A percentile compares a stretch with the other conserved stretches of the same genome.
phyloP scores from a whole-genome alignment of 2,797 vertebrate species.

The Microctenopoma steveboyesi region DNA sequence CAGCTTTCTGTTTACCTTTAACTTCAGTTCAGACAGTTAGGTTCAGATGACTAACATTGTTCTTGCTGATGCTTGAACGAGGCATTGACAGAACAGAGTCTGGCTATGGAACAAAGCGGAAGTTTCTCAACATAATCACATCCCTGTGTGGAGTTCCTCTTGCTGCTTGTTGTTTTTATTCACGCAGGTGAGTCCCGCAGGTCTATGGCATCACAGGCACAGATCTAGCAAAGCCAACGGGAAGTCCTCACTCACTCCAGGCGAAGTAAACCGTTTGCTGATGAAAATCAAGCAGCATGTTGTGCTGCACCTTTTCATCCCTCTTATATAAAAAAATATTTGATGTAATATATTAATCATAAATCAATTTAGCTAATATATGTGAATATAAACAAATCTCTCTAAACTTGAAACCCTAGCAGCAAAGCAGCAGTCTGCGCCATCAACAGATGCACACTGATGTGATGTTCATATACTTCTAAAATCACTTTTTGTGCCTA shows the following conservation, averaged over 20 bases:
- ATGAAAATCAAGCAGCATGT: neutral
- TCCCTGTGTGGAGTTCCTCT: slow-evolving; percentile 2
- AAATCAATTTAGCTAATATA: slow-evolving; percentile 11
- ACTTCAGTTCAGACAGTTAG: neutral
- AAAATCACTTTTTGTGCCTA: slow-evolving; percentile 16
- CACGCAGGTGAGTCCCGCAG: neutral
- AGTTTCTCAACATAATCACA: slow-evolving; percentile 15
- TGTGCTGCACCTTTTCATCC: slow-evolving; percentile 6
- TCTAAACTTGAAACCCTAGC: slow-evolving; percentile 11
- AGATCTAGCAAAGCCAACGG: slow-evolving; percentile 21
- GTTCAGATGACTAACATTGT: slow-evolving; percentile 22
- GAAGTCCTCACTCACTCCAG: slow-evolving; percentile 12
- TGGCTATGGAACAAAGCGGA: slow-evolving; percentile 26
- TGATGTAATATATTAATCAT: slow-evolving; percentile 6
- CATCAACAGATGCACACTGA: neutral
- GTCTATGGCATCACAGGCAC: slow-evolving; percentile 2
- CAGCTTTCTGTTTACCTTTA: slow-evolving; percentile 33
- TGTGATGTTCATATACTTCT: slow-evolving; percentile 10
- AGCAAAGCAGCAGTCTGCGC: slow-evolving; percentile 2
- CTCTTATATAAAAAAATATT: slow-evolving; percentile 23
- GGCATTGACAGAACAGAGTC: slow-evolving; percentile 7
- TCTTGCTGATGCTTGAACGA: slow-evolving; percentile 14
- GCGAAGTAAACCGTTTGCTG: slow-evolving; percentile 11
- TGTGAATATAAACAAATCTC: slow-evolving; percentile 43
- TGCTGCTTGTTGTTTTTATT: slow-evolving; percentile 13